phyloP scores from a whole-genome alignment of 2,888 invertebrate species.

The Cryptosula pallasiana region DNA sequence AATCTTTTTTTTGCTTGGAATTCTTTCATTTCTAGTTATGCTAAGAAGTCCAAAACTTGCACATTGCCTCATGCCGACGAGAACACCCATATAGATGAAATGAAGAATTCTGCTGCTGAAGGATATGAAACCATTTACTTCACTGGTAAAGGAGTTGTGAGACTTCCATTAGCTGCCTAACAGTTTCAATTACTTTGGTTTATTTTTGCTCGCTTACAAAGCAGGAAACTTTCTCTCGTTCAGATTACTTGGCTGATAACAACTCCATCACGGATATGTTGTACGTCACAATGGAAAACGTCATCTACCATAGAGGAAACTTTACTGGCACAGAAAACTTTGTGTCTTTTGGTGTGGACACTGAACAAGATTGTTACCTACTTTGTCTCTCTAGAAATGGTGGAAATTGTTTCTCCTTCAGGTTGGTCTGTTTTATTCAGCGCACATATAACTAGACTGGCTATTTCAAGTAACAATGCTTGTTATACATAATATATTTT shows the following conservation, averaged over 20 bases:
- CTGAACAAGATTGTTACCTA: background rate
- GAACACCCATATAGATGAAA: background rate
- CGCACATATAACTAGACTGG: too few species aligned
- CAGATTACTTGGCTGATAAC: background rate
- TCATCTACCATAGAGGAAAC: background rate
- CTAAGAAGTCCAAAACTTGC: background rate
- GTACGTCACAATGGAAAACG: background rate
- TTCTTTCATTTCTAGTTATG: too few species aligned
- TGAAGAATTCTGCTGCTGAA: background rate
- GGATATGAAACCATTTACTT: background rate
- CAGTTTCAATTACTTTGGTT: too few species aligned
- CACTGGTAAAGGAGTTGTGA: too few species aligned
- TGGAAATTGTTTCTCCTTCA: background rate
- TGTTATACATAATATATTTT: too few species aligned
- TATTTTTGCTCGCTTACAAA: too few species aligned
- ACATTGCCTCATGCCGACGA: background rate
- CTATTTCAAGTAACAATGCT: too few species aligned
- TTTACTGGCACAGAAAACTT: background rate
- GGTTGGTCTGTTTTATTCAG: background rate
- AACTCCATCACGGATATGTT: background rate
- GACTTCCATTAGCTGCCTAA: too few species aligned
- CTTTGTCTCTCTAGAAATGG: background rate
- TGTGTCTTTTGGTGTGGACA: background rate
- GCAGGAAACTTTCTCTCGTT: background rate
- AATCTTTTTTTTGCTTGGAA: too few species aligned